Base-by-base conservation (phyloP, 2,797 vertebrate genomes). In the Channallabes apus region DNA sequence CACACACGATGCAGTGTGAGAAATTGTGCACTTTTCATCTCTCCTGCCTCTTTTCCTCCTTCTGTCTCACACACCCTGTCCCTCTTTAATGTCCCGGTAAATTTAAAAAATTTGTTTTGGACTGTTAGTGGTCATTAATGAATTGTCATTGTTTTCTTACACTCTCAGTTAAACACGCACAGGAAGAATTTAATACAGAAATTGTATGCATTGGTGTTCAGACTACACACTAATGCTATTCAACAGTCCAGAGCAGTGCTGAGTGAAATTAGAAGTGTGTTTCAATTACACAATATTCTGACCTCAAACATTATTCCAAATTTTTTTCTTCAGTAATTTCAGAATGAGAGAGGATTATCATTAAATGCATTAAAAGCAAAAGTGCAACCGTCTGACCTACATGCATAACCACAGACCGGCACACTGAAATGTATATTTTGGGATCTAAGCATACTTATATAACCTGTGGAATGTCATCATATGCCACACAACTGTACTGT, bases 21-120 rank as follows among this genome's bases (percentile, higher is more conserved):
- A 86, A 84, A 75, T 87, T 86, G 78, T 86, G 41, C 80, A 85
- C 81, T 68, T 76, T 88, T 71, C 77, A 76, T 83, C 58, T 78
- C 24, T 58, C 27, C 62, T 82, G 69, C 79, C 46, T 82, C 29
- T 71, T 24, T 79, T 54, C 14, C 6, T 67, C 24, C 20, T 27
- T 32, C 12, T 72, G 15, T 84, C 38, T 83, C 51, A 80, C 68
- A 61, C 17, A 65, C 82, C 46, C n/a, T 32, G 22, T 67, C 76
- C 27, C n/a, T 84, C 24, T 65, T 56, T 59, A 76, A 65, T 17
- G n/a, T 54, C 61, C 68, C 6, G 24, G 24, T 59, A 71, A 77
- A 78, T 79, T 46, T 46, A 9, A 35, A 22, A 35, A 24, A 38
- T 61, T 67, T 78, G 77, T 73, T 41, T 11, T 38, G 9, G 54